phyloP scores from a whole-genome alignment of 2,888 invertebrate species.

The Crocallis elinguaria region DNA sequence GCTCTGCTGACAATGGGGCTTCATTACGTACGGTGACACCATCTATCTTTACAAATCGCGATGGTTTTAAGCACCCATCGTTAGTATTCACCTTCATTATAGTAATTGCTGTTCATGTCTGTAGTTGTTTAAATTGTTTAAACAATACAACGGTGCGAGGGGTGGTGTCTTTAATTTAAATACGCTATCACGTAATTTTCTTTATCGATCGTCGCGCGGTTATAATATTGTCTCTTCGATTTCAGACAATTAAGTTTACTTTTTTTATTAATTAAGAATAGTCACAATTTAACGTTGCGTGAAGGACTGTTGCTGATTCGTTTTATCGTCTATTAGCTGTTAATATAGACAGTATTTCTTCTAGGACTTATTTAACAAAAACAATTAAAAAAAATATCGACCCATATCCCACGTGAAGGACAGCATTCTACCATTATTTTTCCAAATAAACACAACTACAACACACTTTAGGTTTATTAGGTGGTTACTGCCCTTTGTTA shows the following conservation, averaged over 20 bases:
- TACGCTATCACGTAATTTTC: constrained; percentile 54
- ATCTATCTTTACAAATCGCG: constrained; percentile 59
- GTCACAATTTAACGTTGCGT: too few relatives aligned
- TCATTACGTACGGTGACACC: constrained; percentile 80
- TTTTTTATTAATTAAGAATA: too few relatives aligned
- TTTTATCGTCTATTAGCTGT: constrained; percentile 55
- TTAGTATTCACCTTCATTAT: constrained; percentile 44
- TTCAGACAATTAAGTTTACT: too few relatives aligned
- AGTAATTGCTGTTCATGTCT: constrained; percentile 53
- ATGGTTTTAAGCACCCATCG: constrained; percentile 53
- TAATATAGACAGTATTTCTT: too few relatives aligned
- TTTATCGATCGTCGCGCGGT: constrained; percentile 51
- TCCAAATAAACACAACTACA: too few relatives aligned
- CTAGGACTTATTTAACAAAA: too few relatives aligned
- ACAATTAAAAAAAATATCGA: too few relatives aligned
- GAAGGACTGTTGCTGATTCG: constrained; percentile 65
- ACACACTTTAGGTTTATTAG: too few relatives aligned
- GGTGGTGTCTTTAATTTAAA: constrained; percentile 58
- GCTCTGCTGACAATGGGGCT: constrained; percentile 63
- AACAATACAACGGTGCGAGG: constrained; percentile 48
- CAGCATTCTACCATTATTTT: too few relatives aligned
- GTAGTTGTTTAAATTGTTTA: constrained; percentile 45
- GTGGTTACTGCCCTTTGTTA: too few relatives aligned
- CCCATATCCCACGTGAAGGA: too few relatives aligned
- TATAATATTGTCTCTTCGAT: too few relatives aligned